Conservation (phyloP, 1,140 invertebrate species). For the Aphaenogaster rudis region DNA sequence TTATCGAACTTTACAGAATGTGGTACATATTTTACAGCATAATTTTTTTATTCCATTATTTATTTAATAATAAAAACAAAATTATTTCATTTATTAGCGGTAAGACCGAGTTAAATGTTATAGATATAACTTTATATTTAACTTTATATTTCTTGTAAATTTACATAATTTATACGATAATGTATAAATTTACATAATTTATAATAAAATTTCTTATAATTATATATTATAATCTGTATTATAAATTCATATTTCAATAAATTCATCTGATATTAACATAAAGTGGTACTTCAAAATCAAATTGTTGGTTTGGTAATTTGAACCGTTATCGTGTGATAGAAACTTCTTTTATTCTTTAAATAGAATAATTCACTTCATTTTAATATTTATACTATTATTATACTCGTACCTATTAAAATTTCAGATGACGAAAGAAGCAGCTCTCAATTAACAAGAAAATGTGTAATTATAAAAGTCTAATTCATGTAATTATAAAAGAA, state of each 20-base stretch:
- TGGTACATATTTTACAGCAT: neutral
- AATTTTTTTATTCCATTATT: neutral
- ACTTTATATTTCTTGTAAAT: constrained; percentile 15
- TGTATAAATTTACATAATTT: constrained; percentile 25
- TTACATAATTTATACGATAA: constrained; percentile 23
- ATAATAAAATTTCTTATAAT: constrained; percentile 22
- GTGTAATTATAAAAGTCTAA: too few species aligned
- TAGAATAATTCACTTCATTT: neutral
- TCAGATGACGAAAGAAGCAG: neutral
- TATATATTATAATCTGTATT: constrained; percentile 18
- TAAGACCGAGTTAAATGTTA: neutral
- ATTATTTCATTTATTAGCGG: neutral
- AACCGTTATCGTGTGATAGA: neutral
- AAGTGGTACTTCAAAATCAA: constrained; percentile 1
- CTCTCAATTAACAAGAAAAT: neutral
- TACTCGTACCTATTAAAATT: neutral
- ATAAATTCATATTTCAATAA: constrained; percentile 30
- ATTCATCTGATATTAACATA: constrained; percentile 13
- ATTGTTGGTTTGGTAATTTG: constrained; percentile 20
- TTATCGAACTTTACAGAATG: neutral
- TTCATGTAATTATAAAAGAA: neutral
- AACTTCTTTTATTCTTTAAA: neutral
- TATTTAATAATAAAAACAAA: constrained; percentile 6
- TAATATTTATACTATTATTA: neutral
- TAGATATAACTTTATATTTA: neutral